Base-by-base conservation (phyloP, 2,797 vertebrate species). In the Lutjanus campechanus region DNA sequence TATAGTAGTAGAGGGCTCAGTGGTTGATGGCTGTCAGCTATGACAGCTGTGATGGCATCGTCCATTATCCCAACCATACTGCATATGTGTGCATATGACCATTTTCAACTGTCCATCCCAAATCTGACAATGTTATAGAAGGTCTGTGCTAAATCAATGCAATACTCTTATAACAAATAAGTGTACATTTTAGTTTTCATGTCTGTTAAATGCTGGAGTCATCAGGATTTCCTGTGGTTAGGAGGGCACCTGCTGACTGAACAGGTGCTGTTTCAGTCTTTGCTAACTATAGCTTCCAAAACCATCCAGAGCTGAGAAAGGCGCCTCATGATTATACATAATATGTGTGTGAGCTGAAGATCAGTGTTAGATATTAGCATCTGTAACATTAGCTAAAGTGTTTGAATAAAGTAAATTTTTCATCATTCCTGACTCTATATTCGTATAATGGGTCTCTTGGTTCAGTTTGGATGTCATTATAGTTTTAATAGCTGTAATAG, bases 381-480 rank as follows among this genome's bases (percentile, higher is more conserved):
- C 25, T 72, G 51, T n/a, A 67, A 44, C 25, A 4, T 76, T 61
- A 54, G 46, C 36, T 13, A 1, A 60, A 36, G 15, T 36, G 25
- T 16, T 29, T 50, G 1, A 7, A 63, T 8, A 56, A 54, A 49
- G 66, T 7, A 59, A 66, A 77, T 25, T 41, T 68, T 66, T 58
- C 1, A 62, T 70, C 8, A 16, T 44, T 61, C 20, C 17, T 29
- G 16, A 0, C 47, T 63, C 12, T 50, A 3, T 81, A 55, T 76
- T 44, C 73, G 68, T 43, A 66, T 50, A 22, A 36, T 47, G 16
- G 15, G 3, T 36, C 22, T 40, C 47, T 55, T 16, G 2, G 43
- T 36, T 76, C 43, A 44, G 43, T 71, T 46, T 64, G 25, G 43
- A 11, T 79, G 8, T 76, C 20, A 81, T 83, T 84, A 83, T 12